phyloP scores from a whole-genome alignment of 2,113 vertebrate genomes.

The Pandion haliaetus region DNA sequence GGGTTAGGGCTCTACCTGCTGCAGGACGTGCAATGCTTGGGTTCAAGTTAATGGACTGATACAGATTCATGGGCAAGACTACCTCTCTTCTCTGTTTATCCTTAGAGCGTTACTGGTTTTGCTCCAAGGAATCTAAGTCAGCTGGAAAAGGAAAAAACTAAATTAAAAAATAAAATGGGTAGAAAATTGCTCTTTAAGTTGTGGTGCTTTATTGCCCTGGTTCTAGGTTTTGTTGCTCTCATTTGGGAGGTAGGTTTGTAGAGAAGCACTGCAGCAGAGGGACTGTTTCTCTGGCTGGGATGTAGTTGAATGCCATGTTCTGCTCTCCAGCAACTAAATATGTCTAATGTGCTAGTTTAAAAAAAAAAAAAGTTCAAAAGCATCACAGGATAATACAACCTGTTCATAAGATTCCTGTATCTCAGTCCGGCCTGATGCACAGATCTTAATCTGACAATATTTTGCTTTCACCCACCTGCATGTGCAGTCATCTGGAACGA shows the following conservation, averaged over 20 bases:
- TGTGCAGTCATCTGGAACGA: background rate
- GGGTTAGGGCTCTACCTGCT: background rate
- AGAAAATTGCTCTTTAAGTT: background rate
- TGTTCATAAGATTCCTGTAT: background rate
- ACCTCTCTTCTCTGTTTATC: background rate
- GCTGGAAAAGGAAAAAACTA: background rate
- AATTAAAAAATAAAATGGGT: background rate
- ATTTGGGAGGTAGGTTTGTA: background rate
- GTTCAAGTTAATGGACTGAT: background rate
- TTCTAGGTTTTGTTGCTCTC: background rate
- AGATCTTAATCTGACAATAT: background rate
- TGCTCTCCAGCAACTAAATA: background rate
- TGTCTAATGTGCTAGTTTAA: background rate
- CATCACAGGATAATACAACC: background rate
- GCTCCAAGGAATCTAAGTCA: background rate
- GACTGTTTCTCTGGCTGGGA: background rate
- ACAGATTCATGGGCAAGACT: background rate
- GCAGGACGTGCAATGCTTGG: background rate
- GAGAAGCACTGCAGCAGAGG: background rate
- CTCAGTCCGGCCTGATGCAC: background rate
- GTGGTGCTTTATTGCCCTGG: background rate
- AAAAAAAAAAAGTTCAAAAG: background rate
- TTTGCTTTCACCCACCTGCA: background rate
- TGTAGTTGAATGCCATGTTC: background rate
- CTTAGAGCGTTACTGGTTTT: slow-evolving; percentile 5